These are phyloP conservation scores for Phylloscopus trochilus DNA, from an alignment of 2,113 vertebrate genomes.

Conservation along the genomic window DNA sequence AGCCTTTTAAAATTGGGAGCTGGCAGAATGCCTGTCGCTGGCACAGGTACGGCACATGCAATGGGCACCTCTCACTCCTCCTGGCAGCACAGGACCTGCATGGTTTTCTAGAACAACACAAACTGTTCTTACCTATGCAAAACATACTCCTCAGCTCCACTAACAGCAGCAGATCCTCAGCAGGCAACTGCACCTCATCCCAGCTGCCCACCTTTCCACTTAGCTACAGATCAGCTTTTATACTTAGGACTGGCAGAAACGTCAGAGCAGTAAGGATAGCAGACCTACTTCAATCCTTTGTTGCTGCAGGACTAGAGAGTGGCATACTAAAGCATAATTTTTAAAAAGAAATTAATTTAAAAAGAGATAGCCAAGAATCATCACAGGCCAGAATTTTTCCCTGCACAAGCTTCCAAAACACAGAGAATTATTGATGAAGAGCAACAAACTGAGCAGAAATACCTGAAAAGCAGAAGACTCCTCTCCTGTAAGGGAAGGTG, in stretches of 20 bases:
- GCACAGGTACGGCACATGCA: neutral
- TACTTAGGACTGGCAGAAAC: neutral
- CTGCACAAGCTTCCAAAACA: neutral
- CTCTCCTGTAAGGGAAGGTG: neutral
- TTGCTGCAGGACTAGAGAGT: neutral
- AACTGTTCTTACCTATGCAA: neutral
- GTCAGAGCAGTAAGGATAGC: neutral
- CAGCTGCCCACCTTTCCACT: neutral
- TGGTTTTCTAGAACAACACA: neutral
- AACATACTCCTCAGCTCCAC: neutral
- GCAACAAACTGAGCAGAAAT: neutral
- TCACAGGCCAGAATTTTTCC: neutral
- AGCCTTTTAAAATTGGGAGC: neutral
- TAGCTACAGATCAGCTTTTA: neutral
- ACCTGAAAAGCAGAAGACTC: neutral
- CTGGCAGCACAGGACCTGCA: neutral
- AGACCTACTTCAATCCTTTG: neutral
- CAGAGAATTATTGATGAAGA: neutral
- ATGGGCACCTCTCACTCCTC: neutral
- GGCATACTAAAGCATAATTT: neutral
- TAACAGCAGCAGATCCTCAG: neutral
- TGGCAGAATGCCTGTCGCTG: accelerated
- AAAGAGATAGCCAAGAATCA: neutral
- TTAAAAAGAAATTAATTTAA: neutral
- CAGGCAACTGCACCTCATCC: neutral